Percentiles rank a stretch among this genome's conserved stretches.
Conservation (phyloP, 2,113 vertebrate species). For the Merops nubicus region DNA sequence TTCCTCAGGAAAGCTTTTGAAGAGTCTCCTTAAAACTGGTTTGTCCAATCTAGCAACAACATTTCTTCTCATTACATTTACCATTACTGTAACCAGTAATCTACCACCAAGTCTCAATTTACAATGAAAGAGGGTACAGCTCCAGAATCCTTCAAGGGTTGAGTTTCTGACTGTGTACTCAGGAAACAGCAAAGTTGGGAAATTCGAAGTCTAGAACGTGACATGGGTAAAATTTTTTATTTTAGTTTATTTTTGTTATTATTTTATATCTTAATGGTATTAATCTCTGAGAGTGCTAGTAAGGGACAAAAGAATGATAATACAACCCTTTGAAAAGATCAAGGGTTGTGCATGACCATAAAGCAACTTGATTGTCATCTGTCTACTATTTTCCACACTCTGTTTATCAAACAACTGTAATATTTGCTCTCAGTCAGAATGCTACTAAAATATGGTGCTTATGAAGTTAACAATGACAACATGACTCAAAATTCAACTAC, state of each 20-base stretch:
- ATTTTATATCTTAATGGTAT: not conserved
- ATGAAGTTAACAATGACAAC: not conserved
- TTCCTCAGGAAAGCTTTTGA: not conserved
- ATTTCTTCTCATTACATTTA: not conserved
- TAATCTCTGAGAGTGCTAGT: not conserved
- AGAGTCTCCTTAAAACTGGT: not conserved
- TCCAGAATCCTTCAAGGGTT: not conserved
- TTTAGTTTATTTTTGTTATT: too few species aligned
- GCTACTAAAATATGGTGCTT: not conserved
- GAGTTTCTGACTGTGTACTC: not conserved
- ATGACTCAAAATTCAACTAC: not conserved
- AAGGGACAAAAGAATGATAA: not conserved
- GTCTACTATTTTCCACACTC: not conserved
- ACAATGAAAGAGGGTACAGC: not conserved
- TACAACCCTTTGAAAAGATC: not conserved
- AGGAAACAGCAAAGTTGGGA: not conserved
- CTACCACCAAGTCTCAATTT: not conserved
- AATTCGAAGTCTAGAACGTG: not conserved
- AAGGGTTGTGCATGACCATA: not conserved
- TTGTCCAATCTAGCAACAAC: not conserved
- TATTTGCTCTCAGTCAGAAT: not conserved
- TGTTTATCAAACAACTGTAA: not conserved
- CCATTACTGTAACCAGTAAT: not conserved
- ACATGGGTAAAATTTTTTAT: too few species aligned
- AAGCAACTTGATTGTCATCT: rapidly evolving